phyloP scores from a whole-genome alignment of 1,140 invertebrate species.

The Geopemphigus sp. region DNA sequence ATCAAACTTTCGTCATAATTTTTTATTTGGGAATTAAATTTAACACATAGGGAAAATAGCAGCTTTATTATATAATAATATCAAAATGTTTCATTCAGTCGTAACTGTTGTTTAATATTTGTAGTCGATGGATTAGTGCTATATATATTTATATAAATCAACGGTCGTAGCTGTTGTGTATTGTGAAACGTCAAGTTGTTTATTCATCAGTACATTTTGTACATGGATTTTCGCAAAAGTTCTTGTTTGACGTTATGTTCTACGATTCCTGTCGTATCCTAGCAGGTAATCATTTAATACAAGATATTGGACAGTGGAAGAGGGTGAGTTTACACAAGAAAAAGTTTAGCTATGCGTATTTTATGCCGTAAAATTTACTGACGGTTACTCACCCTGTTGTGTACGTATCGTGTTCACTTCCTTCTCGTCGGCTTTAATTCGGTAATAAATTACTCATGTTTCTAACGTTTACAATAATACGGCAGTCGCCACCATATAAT shows the following conservation, averaged over 20 bases:
- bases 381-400: neutral
- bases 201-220: conserved; percentile 1
- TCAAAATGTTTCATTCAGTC: too few species aligned
- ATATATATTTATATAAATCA: too few species aligned
- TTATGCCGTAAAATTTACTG: neutral
- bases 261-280: conserved; percentile 5
- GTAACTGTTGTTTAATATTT: neutral
- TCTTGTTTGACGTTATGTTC: conserved; percentile 6
- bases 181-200: neutral
- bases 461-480: neutral
- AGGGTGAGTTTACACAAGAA: conserved; percentile 7
- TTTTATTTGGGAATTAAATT: neutral
- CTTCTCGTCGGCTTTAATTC: neutral
- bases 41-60: too few species aligned
- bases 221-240: neutral
- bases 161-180: neutral
- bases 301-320: neutral
- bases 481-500: too few species aligned
- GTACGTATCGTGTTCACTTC: neutral
- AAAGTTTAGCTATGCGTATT: conserved; percentile 30
- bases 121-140: neutral
- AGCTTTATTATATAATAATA: too few species aligned
- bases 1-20: too few species aligned
- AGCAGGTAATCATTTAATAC: conserved; percentile 10
- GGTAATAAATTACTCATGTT: neutral